Conservation (phyloP, 2,888 invertebrate species). For the Scaptomyza parva region DNA sequence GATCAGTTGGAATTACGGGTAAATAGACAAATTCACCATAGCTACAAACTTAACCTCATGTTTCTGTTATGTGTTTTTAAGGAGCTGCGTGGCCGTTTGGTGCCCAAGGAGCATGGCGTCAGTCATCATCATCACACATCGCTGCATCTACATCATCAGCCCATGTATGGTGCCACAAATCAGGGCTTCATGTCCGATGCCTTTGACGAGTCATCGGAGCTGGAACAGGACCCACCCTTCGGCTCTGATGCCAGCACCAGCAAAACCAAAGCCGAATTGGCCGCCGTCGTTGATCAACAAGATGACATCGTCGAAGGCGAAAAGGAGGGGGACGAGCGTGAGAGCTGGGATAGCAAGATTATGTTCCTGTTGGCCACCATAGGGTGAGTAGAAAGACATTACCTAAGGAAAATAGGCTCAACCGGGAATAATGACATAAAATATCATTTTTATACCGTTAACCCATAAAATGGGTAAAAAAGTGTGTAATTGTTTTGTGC, state of each 20-base stretch:
- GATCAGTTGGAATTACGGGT: slow-evolving; percentile 95
- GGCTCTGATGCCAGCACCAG: slow-evolving; percentile 83
- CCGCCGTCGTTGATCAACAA: slow-evolving; percentile 47
- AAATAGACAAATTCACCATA: slow-evolving; percentile 46
- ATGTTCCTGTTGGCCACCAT: slow-evolving; percentile 97
- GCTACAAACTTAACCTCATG: background rate
- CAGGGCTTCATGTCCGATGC: slow-evolving; percentile 88
- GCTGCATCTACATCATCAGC: slow-evolving; percentile 78
- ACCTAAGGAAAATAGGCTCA: too few species aligned
- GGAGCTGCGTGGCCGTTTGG: slow-evolving; percentile 92
- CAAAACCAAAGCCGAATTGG: slow-evolving; percentile 80
- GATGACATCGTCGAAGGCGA: slow-evolving; percentile 88
- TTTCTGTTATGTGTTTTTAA: slow-evolving; percentile 29
- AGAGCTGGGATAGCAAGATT: slow-evolving; percentile 96
- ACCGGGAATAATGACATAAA: too few species aligned
- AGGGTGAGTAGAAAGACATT: slow-evolving; percentile 85
- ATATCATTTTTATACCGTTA: too few species aligned
- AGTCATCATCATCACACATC: slow-evolving; percentile 84
- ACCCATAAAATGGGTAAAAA: too few species aligned
- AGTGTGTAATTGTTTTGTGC: too few species aligned
- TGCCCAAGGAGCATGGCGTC: slow-evolving; percentile 90
- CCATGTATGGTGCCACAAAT: slow-evolving; percentile 94
- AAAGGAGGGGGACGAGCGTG: slow-evolving; percentile 90
- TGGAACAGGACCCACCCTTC: slow-evolving; percentile 74
- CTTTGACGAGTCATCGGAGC: slow-evolving; percentile 82